These are phyloP conservation scores for Choreutis nemorana DNA, from an alignment of 2,888 invertebrate genomes.

Conservation along the genomic window DNA sequence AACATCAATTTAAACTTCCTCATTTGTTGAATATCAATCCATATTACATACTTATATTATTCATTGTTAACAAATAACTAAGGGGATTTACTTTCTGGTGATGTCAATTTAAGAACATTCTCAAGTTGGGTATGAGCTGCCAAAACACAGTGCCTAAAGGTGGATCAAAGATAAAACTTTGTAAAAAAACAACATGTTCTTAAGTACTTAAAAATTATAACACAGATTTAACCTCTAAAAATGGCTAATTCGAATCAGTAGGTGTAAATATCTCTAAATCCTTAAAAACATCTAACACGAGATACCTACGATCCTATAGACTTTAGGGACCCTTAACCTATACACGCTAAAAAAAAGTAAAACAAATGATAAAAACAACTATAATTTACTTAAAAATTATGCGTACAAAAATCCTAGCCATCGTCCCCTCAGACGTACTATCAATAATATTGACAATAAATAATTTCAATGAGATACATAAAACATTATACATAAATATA, in stretches of 20 bases:
- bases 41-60: too few relatives aligned
- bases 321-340: conserved; percentile 26
- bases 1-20: too few relatives aligned
- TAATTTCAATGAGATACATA: conserved; percentile 57
- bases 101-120: too few relatives aligned
- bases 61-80: too few relatives aligned
- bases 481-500: conserved; percentile 56
- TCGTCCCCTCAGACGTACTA: conserved; percentile 37
- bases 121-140: too few relatives aligned
- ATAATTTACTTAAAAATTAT: conserved; percentile 63
- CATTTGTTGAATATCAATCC: too few relatives aligned
- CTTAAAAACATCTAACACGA: conserved; percentile 32
- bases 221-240: conserved; percentile 39
- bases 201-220: conserved; percentile 36
- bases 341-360: conserved; percentile 39
- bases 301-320: conserved; percentile 30
- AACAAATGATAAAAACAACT: conserved; percentile 59
- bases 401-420: conserved; percentile 57
- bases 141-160: conserved; percentile 19
- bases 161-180: conserved; percentile 12
- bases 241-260: conserved; percentile 34
- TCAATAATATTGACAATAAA: conserved; percentile 45
- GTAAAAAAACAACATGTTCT: too few relatives aligned
- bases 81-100: too few relatives aligned
- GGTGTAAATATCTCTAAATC: conserved; percentile 28